These are phyloP conservation scores for Remorina albescens DNA, from an alignment of 2,797 vertebrate genomes.

Conservation along the genomic window DNA sequence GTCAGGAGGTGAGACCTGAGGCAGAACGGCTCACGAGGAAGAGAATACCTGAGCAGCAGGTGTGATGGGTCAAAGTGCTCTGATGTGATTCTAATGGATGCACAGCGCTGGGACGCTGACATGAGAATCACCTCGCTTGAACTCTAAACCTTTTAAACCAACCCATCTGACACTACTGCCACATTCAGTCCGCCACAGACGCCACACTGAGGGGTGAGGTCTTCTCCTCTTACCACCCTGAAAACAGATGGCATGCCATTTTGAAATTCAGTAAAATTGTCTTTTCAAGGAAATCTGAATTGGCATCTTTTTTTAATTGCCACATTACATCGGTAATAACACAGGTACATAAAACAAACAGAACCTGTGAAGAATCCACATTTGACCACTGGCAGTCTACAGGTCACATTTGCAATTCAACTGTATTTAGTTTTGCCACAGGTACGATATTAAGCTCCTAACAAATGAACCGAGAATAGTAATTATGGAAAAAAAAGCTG, in stretches of 20 bases:
- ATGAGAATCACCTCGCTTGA: conserved; percentile 33
- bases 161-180: conserved; percentile 3
- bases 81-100: conserved; percentile 34
- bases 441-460: neutral
- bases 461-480: neutral
- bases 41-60: conserved; percentile 11
- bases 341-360: neutral
- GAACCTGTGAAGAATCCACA: neutral
- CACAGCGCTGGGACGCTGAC: conserved; percentile 54
- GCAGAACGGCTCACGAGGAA: conserved; percentile 3
- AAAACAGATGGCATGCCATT: conserved; percentile 37
- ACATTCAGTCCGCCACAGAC: conserved; percentile 12
- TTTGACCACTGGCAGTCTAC: neutral
- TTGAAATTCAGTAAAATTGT: conserved; percentile 71
- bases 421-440: neutral
- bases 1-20: conserved; percentile 29
- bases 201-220: conserved; percentile 26
- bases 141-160: conserved; percentile 33
- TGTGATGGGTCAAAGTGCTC: conserved; percentile 16
- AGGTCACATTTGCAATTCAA: neutral
- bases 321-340: neutral
- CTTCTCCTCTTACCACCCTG: conserved; percentile 20
- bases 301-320: conserved; percentile 11
- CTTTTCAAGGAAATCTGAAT: conserved; percentile 60
- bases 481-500: neutral